phyloP scores from a whole-genome alignment of 64 coral and sea anemone genomes.

The Dendronephthya gigantea region DNA sequence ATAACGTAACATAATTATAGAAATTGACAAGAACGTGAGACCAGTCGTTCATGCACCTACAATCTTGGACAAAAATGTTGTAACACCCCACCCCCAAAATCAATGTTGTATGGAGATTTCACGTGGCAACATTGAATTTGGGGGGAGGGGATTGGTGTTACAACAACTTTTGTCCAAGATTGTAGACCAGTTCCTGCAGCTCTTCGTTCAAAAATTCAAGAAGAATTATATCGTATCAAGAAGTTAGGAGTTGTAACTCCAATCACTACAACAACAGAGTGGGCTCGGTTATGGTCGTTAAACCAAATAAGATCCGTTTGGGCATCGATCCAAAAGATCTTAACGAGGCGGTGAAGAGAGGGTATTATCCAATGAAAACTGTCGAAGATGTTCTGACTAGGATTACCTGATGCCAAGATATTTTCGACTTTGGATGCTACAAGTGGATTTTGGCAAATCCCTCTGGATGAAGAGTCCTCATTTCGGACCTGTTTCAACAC shows the following conservation, averaged over 20 bases:
- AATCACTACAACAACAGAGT: neutral
- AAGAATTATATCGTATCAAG: neutral
- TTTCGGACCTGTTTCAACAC: neutral
- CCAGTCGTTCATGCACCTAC: no score
- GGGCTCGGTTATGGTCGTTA: neutral
- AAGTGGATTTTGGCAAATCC: neutral
- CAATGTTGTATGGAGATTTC: no score
- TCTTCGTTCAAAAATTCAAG: neutral
- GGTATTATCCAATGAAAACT: neutral
- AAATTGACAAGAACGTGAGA: constrained; percentile 19
- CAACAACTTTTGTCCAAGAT: no score
- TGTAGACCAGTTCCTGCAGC: neutral
- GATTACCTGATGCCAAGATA: neutral
- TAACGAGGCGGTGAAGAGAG: neutral
- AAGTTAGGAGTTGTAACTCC: neutral
- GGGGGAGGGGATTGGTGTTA: no score
- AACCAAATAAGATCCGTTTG: neutral
- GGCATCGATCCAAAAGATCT: neutral
- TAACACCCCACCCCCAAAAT: no score
- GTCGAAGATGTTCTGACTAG: neutral
- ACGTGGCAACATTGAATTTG: no score
- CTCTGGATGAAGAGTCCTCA: neutral
- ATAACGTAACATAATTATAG: neutral
- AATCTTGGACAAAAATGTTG: no score
- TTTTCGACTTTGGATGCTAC: neutral